Evolutionary conservation across 2,113 vertebrate species (phyloP).

Genomic region (Etheostoma spectabile): DNA sequence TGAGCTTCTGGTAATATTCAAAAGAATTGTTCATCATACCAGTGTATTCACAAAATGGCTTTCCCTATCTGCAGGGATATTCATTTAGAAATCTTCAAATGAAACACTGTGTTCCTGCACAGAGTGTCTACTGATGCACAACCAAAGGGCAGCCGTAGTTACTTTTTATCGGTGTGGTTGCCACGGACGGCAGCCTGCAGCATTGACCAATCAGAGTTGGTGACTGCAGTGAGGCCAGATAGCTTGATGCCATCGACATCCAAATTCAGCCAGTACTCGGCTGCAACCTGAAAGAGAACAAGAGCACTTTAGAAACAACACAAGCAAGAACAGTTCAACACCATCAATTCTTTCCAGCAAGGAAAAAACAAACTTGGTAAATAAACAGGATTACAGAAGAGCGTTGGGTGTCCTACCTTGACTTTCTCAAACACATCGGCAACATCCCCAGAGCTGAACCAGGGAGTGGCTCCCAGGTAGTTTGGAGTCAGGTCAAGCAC

Average conservation of each 20-base stretch:
- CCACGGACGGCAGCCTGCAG: conserved; percentile 71
- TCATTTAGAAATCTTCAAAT: neutral
- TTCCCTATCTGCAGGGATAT: too few species aligned
- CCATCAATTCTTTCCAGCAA: neutral
- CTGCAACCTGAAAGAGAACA: conserved; percentile 63
- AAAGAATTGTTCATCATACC: neutral
- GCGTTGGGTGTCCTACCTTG: conserved; percentile 50
- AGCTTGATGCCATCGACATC: conserved; percentile 87
- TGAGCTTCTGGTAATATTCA: neutral
- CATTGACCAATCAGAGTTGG: conserved; percentile 50
- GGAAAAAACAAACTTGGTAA: neutral
- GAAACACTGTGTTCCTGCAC: neutral
- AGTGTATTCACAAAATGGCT: neutral
- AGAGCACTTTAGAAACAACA: neutral
- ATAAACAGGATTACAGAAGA: neutral
- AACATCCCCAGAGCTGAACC: conserved; percentile 69
- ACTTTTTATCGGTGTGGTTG: conserved; percentile 76
- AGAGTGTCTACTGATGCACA: neutral
- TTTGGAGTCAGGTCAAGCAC: conserved; percentile 91
- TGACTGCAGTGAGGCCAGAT: conserved; percentile 37
- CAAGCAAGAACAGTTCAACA: neutral
- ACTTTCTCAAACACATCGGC: conserved; percentile 49
- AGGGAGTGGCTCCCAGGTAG: conserved; percentile 71
- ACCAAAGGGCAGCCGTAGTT: neutral
- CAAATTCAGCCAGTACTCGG: conserved; percentile 69